Evolutionary conservation across 23 tunicate genomes (phyloP).

Genomic region (Phallusia fumigata): DNA sequence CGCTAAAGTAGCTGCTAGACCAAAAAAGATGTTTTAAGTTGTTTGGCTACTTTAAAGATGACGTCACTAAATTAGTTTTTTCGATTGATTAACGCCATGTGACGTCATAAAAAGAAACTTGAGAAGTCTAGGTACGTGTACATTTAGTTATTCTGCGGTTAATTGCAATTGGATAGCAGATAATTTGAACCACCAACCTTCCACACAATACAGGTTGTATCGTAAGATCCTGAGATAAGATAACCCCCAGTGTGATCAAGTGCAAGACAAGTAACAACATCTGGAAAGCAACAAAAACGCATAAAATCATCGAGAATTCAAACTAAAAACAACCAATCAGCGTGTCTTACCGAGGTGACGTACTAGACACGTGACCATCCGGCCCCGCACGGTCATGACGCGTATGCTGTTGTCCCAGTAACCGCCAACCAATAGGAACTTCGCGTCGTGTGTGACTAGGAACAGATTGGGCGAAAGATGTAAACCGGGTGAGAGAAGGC

Average conservation of each 20-base stretch:
- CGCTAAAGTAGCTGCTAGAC: too few species aligned
- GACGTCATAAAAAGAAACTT: too few species aligned
- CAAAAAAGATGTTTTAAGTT: too few species aligned
- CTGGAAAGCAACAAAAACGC: conserved; percentile 46
- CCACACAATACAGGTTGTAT: conserved; percentile 98
- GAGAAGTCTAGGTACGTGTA: too few species aligned
- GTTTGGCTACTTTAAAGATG: too few species aligned
- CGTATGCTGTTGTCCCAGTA: conserved; percentile 99
- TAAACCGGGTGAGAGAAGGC: conserved; percentile 74
- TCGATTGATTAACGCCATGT: too few species aligned
- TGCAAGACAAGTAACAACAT: conserved; percentile 89
- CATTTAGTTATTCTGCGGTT: too few species aligned
- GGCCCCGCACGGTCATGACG: conserved; percentile 64
- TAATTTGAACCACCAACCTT: conserved; percentile 49
- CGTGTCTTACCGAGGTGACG: conserved; percentile 72
- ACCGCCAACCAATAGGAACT: conserved; percentile 81
- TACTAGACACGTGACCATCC: conserved; percentile 39
- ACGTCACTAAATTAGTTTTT: too few species aligned
- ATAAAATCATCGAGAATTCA: too few species aligned
- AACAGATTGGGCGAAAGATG: conserved; percentile 68
- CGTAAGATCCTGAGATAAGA: conserved; percentile 91
- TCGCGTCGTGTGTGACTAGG: conserved; percentile 93
- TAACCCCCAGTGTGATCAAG: conserved; percentile 81
- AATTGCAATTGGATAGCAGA: too few species aligned
- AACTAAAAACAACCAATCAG: neutral